These are phyloP conservation scores for Poeciliopsis presidionis DNA, from an alignment of 2,797 vertebrate genomes.

Conservation along the genomic window DNA sequence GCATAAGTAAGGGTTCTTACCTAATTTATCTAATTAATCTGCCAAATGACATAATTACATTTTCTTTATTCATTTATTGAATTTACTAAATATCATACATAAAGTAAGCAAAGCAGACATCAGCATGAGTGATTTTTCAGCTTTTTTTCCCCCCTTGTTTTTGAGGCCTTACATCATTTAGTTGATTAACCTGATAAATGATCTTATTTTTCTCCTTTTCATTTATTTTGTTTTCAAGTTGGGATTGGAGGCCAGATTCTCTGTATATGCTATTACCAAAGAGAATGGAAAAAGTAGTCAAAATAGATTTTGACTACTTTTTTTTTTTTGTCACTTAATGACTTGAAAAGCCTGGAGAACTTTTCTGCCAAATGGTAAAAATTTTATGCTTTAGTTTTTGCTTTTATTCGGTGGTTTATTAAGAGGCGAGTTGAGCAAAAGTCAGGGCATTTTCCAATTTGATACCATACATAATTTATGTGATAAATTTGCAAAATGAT, in stretches of 20 bases:
- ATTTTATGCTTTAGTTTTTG: not conserved
- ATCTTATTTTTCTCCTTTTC: not conserved
- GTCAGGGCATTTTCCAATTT: not conserved
- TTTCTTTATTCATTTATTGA: not conserved
- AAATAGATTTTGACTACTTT: not conserved
- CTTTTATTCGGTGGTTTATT: not conserved
- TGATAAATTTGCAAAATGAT: not conserved
- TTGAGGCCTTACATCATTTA: not conserved
- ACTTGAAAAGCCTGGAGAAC: not conserved
- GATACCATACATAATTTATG: not conserved
- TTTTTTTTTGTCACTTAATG: not conserved
- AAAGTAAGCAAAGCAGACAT: not conserved
- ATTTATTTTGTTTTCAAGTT: not conserved
- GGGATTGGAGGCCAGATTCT: not conserved
- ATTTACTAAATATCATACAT: not conserved
- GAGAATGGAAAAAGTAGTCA: not conserved
- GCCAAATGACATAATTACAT: not conserved
- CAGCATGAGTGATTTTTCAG: not conserved
- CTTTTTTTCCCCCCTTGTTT: not conserved
- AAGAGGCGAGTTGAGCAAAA: not conserved
- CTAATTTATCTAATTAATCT: not conserved
- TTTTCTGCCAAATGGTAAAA: not conserved
- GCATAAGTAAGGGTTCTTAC: not conserved
- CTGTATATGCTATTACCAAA: not conserved
- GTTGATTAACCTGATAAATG: not conserved